phyloP scores from a whole-genome alignment of 2,113 vertebrate genomes.

The Anas platyrhynchos region DNA sequence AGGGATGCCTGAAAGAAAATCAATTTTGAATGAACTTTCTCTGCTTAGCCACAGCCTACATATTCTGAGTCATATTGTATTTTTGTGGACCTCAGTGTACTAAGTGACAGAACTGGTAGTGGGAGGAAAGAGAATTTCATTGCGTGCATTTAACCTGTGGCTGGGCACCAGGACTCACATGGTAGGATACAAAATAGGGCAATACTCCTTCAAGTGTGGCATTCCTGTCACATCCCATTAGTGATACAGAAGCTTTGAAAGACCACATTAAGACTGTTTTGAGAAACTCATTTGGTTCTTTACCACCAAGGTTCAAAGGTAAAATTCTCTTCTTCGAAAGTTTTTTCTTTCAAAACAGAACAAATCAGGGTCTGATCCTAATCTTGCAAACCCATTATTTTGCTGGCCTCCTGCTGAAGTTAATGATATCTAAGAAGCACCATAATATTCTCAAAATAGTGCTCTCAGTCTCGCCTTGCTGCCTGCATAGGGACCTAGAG shows the following conservation, averaged over 20 bases:
- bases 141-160: constrained; percentile 68
- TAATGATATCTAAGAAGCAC: not conserved
- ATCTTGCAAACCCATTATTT: not conserved
- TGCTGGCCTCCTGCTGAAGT: not conserved
- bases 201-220: not conserved
- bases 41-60: constrained; percentile 61
- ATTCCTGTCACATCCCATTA: constrained; percentile 24
- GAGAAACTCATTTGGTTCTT: constrained; percentile 13
- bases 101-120: constrained; percentile 51
- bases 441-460: not conserved
- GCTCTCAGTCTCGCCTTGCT: not conserved
- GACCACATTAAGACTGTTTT: not conserved
- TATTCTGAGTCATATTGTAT: constrained; percentile 73
- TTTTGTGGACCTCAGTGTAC: constrained; percentile 54
- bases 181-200: constrained; percentile 56
- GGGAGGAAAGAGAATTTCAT: constrained; percentile 62
- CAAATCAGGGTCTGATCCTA: not conserved
- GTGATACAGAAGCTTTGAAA: not conserved
- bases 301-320: not conserved
- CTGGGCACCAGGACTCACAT: constrained; percentile 30
- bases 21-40: constrained; percentile 84
- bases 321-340: not conserved
- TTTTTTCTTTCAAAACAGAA: not conserved
- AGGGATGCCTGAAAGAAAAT: constrained; percentile 85
- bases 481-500: not conserved